Evolutionary conservation across 2,888 invertebrate species (phyloP), one percentile per base, ranked within the genome.

Genomic region (Hofmannophila pseudospretella): DNA sequence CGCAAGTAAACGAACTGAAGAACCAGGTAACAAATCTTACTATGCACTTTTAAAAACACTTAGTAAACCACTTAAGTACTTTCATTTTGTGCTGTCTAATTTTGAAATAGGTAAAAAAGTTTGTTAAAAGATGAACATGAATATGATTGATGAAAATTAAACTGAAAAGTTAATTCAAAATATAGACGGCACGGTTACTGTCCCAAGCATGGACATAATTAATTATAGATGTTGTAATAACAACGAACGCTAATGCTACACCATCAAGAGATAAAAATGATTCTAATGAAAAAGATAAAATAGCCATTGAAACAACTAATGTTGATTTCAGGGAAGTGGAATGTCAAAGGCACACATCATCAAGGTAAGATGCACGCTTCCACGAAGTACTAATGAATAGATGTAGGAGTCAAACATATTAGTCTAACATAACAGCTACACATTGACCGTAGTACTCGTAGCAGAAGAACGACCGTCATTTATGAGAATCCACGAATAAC

Each of bases 1-100:
- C 97, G 32, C 97, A 97, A 90, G 95, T 98, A 56, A 96, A 95
- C 84, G 96, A 96, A 90, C 35, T 94, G 89, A 89, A 88, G 51
- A 87, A 86, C 54, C 88, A 88, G 87, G 88, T 88, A 78, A 77
- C 41, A 26, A 53, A 28, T 34, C 34, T 34, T 34, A 34, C 32
- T 49, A 7, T 19, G 30, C 20, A 34, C 29, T 26, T 12, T 3
- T 34, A 11, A 27, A 8, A 20, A 10, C 23, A 28, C 14, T 39
- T 60, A 54, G 51, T 52, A 11, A 29, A 39, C 31, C 54, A 58
- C 55, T n/a, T n/a, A 14, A 32, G 46, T 53, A 65, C 58, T 44
- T 31, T 20, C 36, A 23, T n/a, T n/a, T n/a, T n/a, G 34, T 38
- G 45, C 36, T 49, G 42, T 46, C 51, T 49, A 26, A 38, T 54